Evolutionary conservation across 2,113 vertebrate genomes (phyloP), one percentile per base, ranked within the genome.

Genomic region (Elephantulus edwardii): DNA sequence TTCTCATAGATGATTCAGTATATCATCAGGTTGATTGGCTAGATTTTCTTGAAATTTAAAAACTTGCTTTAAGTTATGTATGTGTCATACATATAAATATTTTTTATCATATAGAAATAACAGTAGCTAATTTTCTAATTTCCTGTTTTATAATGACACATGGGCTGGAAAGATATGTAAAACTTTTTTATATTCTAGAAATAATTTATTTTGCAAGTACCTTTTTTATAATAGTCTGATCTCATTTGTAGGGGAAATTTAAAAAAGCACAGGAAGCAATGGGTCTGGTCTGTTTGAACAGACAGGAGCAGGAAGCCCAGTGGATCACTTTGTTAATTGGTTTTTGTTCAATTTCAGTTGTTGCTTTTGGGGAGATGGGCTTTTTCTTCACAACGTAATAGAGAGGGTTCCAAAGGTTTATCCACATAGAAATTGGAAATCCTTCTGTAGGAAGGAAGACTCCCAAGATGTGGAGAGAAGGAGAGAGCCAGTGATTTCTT

Each of bases 141-240:
- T 92, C 96, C 94, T 94, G 86, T 97, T 97, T 98, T 98, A 92
- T 96, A 97, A 96, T 91, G 64, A 95, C 90, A 83, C 16, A 44
- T 95, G 93, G 92, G 74, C 93, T 96, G 90, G 96, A 83, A 96
- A 62, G 24, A 60, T 10, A 96, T 94, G 94, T 94, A 97, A 94
- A 84, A 72, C 12, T 91, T 95, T 96, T 94, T 97, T 96, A 89
- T 96, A 97, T 84, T 96, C 93, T 88, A 96, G 93, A 96, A 91
- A 91, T 96, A 96, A 96, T 97, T 97, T 96, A 96, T 96, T 96
- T 95, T 96, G 94, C 52, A 88, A 95, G 90, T 70, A 94, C 85
- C 72, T 95, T 97, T n/a, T 98, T 97, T 98, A 95, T 96, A 97
- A 95, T 19, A 83, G 83, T 96, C 92, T 96, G 92, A 82, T 96